Percentiles rank a stretch among this genome's conserved stretches.
Conservation (phyloP, 2,113 vertebrate species). For the Mystacornis crossleyi region DNA sequence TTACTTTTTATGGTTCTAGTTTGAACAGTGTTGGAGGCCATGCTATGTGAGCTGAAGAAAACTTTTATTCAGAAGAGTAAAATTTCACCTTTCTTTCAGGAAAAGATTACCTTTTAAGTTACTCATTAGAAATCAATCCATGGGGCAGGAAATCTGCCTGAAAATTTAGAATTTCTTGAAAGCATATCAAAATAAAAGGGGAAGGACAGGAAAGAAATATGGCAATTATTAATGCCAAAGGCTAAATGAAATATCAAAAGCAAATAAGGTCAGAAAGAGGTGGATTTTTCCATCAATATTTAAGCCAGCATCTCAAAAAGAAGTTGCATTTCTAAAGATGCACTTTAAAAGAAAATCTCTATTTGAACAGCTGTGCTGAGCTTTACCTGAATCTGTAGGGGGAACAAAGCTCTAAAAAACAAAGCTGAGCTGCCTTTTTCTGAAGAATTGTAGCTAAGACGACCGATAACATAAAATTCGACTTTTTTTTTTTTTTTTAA, state of each 20-base stretch:
- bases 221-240: neutral
- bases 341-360: neutral
- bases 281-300: neutral
- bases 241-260: neutral
- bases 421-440: neutral
- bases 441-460: neutral
- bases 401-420: neutral
- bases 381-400: neutral
- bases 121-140: neutral
- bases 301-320: neutral
- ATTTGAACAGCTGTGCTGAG: neutral
- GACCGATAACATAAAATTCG: neutral
- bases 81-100: neutral
- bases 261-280: neutral
- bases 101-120: neutral
- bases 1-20: neutral
- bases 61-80: neutral
- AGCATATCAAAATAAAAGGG: neutral
- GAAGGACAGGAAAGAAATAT: neutral
- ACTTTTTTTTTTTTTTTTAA: neutral
- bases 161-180: neutral
- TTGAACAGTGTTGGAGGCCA: neutral
- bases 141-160: neutral
- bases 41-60: neutral
- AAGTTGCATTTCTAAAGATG: neutral